Evolutionary conservation across 2,113 vertebrate genomes (phyloP).

Genomic region (Edolisoma coerulescens): DNA sequence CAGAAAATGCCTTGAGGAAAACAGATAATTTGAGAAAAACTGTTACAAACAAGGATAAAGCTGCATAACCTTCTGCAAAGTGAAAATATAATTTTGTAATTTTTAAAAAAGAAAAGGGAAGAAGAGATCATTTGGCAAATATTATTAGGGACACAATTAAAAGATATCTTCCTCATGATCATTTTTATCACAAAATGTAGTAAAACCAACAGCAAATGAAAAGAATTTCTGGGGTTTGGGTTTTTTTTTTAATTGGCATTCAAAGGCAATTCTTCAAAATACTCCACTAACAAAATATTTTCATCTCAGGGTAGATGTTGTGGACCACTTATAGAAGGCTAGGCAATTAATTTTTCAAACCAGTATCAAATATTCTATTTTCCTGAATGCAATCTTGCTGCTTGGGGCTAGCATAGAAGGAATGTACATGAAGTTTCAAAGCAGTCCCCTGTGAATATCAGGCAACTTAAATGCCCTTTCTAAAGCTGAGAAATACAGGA

Average conservation of each 20-base stretch:
- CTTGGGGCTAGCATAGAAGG: background rate
- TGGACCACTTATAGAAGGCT: constrained; percentile 20
- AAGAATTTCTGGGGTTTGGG: background rate
- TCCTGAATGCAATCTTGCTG: background rate
- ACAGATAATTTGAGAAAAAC: constrained; percentile 27
- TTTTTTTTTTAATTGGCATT: background rate
- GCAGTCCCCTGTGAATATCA: background rate
- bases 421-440: background rate
- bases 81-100: background rate
- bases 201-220: constrained; percentile 5
- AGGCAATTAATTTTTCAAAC: constrained; percentile 50
- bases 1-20: constrained; percentile 28
- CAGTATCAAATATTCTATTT: constrained; percentile 23
- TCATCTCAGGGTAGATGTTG: background rate
- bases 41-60: constrained; percentile 4
- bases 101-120: background rate
- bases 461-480: background rate
- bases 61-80: constrained; percentile 3
- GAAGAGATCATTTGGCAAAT: background rate
- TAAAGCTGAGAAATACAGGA: background rate
- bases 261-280: constrained; percentile 32
- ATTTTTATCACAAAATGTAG: background rate
- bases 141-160: background rate
- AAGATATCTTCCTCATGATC: background rate
- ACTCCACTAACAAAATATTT: constrained; percentile 26